phyloP scores from a whole-genome alignment of 2,797 vertebrate species.

The Gymnothorax javanicus region DNA sequence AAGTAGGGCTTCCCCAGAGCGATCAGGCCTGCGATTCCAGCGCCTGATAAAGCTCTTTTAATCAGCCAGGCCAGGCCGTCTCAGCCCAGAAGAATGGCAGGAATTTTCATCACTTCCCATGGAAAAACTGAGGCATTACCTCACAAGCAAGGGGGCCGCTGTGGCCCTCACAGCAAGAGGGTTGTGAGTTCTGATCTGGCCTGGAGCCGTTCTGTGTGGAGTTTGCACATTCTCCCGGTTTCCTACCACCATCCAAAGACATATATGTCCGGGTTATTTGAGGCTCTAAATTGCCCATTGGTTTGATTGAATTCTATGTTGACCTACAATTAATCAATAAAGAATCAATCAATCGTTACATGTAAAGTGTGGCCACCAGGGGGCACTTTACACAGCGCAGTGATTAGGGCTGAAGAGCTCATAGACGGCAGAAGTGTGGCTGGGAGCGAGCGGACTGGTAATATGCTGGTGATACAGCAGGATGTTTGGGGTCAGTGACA shows the following conservation, averaged over 20 bases:
- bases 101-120: slow-evolving; percentile 53
- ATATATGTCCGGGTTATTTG: no score
- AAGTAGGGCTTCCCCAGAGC: neutral
- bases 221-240: no score
- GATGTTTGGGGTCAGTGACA: neutral
- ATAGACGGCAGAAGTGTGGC: neutral
- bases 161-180: no score
- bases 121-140: slow-evolving; percentile 37
- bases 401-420: neutral
- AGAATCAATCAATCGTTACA: no score
- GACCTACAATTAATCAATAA: no score
- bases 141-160: neutral
- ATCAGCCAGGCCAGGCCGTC: slow-evolving; percentile 11
- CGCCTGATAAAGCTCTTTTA: slow-evolving; percentile 28
- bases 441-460: neutral
- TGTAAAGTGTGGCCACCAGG: neutral
- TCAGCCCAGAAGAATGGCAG: slow-evolving; percentile 46
- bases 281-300: no score
- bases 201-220: no score
- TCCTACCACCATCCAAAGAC: no score
- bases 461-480: neutral
- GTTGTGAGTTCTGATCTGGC: no score
- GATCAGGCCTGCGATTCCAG: neutral
- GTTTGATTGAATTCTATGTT: no score
- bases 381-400: neutral